phyloP scores from a whole-genome alignment of 2,113 vertebrate genomes.

The Theristicus caerulescens region DNA sequence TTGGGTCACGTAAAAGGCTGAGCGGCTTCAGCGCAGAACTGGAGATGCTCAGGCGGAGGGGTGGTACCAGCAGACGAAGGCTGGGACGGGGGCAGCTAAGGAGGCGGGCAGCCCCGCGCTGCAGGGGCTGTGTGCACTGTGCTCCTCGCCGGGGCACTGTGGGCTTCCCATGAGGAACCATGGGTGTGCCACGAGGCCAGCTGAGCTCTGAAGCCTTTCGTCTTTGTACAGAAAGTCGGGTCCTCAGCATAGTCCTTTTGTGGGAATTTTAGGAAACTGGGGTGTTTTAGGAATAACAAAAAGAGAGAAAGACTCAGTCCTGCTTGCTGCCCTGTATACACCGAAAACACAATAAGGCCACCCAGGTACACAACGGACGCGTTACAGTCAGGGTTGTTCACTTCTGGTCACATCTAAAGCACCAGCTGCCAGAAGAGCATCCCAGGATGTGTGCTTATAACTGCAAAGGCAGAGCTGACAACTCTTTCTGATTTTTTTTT shows the following conservation, averaged over 20 bases:
- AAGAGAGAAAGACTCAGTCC: neutral
- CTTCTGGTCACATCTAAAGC: neutral
- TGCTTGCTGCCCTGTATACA: fast-evolving
- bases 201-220: neutral
- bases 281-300: neutral
- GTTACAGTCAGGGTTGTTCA: neutral
- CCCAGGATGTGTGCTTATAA: fast-evolving
- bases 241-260: neutral
- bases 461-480: neutral
- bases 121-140: fast-evolving
- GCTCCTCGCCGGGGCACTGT: neutral
- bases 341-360: fast-evolving
- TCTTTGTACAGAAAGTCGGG: neutral
- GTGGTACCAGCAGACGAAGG: neutral
- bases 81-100: fast-evolving
- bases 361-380: fast-evolving
- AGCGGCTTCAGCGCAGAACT: neutral
- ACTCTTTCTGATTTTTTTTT: neutral
- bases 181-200: fast-evolving
- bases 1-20: neutral
- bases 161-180: neutral
- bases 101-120: neutral
- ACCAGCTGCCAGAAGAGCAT: neutral
- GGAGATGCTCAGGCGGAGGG: neutral
- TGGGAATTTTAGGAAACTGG: neutral